Base-by-base conservation (phyloP, 2,113 vertebrate genomes). In the Prochilodus magdalenae region DNA sequence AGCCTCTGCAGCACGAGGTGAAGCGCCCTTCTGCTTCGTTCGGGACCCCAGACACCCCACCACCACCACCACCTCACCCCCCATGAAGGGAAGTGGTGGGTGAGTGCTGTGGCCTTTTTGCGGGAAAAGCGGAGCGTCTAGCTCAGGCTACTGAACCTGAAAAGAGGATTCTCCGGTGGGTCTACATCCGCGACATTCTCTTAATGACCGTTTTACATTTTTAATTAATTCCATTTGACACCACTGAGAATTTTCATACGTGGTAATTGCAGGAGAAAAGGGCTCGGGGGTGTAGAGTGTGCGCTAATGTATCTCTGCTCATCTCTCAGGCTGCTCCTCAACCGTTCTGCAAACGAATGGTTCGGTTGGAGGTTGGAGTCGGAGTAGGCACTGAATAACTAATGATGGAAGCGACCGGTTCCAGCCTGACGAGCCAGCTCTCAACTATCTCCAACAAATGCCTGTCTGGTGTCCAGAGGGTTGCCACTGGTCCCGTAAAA, bases 221-320 rank as follows among this genome's bases (percentile, higher is more conserved):
- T 84, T 84, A 87, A 87, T 87, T 87, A 80, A 83, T 83, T 87
- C 69, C 77, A 74, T 85, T 83, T 80, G 73, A 83, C 76, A 55
- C 86, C 80, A 80, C 60, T 80, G 76, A 87, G 83, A 76, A 71
- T 84, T 79, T 76, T 62, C 36, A 80, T 71, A 73, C 67, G 62
- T 77, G 85, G 77, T 83, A 83, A 83, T 83, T 83, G 79, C 69
- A 79, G 30, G 72, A 66, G 57, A 47, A 82, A 62, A 27, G 70
- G 36, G 30, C 73, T 51, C 5, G 22, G 55, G 40, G 73, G 30
- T n/a, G 29, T 40, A 26, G 72, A 49, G 55, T 47, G 49, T 6
- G 13, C 49, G 76, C n/a, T 57, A 27, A 29, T 59, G 7, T 55
- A 75, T 69, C 70, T 40, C 75, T 63, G 26, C 72, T 60, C 60